Base-by-base conservation (phyloP, 2,888 invertebrate genomes). In the Melinopterus prodromus region DNA sequence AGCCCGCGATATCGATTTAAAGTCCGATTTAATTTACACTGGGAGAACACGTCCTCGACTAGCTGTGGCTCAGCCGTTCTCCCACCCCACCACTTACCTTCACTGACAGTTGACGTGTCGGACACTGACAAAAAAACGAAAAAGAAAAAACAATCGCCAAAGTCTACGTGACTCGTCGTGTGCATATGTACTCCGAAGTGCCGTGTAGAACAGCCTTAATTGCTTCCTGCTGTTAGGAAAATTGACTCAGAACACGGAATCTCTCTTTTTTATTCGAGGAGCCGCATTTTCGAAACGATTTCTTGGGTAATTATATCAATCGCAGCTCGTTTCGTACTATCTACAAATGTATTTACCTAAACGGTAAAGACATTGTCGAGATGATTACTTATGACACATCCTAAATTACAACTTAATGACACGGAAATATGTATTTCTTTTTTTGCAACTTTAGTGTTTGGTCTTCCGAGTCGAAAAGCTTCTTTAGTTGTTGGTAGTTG, bases 221-320 rank as follows among this genome's bases (percentile, higher is more conserved):
- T 53, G 53, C 53, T 53, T 53, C 53, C 53, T 53, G 53, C 53
- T 53, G 53, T 53, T 53, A 53, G 53, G 53, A 53, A 53, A 53
- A 53, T 53, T 53, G 53, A 53, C 53, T 53, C 53, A 53, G 9
- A 12, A 53, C 53, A 53, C 53, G 53, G 12, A 53, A 53, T 53
- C 9, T 53, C 53, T 53, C 53, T 53, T 53, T 53, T 53, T 53
- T 4, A 53, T 7, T 9, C 53, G 12, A 53, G 53, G 53, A 53
- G 53, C 5, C 7, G 53, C 7, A 53, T 9, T 53, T 53, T 53
- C 53, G 12, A 53, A 53, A 53, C 53, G 12, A 53, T 53, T 53
- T 9, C 53, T 53, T 12, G 12, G 53, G 12, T 53, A 53, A 53
- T 53, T 53, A 53, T 53, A 3, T 53, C 53, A 9, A 53, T 53